Conservation (phyloP, 1,140 invertebrate species). For the Drosophila azteca region DNA sequence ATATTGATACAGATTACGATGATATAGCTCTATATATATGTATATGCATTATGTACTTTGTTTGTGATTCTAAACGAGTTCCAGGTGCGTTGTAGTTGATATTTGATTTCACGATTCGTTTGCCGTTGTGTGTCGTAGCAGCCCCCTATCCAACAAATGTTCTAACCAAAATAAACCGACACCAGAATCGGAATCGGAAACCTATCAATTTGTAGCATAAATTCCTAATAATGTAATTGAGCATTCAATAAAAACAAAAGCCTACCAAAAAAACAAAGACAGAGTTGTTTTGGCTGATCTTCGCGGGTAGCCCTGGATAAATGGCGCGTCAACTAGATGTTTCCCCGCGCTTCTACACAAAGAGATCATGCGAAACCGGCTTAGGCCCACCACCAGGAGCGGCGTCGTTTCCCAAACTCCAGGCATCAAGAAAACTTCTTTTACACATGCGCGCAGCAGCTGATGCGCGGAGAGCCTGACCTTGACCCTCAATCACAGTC, state of each 20-base stretch:
- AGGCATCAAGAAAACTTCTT: constrained; percentile 9
- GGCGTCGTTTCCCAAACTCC: too few relatives aligned
- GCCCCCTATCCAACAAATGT: constrained; percentile 37
- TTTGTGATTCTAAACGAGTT: constrained; percentile 71
- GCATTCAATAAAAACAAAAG: constrained; percentile 31
- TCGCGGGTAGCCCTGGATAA: too few relatives aligned
- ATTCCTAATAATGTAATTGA: constrained; percentile 54
- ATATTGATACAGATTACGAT: constrained; percentile 12
- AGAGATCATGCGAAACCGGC: too few relatives aligned
- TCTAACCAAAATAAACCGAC: constrained; percentile 43
- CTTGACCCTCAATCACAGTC: constrained; percentile 76
- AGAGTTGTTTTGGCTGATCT: too few relatives aligned
- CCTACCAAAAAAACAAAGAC: too few relatives aligned
- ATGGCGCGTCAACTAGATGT: too few relatives aligned
- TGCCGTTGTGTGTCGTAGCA: constrained; percentile 47
- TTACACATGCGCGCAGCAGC: constrained; percentile 78
- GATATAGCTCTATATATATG: constrained; percentile 46
- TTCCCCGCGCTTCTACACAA: too few relatives aligned
- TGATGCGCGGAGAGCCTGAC: constrained; percentile 69
- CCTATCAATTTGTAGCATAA: constrained; percentile 61
- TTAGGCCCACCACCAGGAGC: too few relatives aligned
- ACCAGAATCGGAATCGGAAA: constrained; percentile 19
- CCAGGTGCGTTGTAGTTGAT: constrained; percentile 37
- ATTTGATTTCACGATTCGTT: constrained; percentile 50
- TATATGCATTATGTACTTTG: constrained; percentile 57